Evolutionary conservation across 2,888 invertebrate genomes (phyloP), one percentile per base, ranked within the genome.

Genomic region (Clitarchus hookeri): DNA sequence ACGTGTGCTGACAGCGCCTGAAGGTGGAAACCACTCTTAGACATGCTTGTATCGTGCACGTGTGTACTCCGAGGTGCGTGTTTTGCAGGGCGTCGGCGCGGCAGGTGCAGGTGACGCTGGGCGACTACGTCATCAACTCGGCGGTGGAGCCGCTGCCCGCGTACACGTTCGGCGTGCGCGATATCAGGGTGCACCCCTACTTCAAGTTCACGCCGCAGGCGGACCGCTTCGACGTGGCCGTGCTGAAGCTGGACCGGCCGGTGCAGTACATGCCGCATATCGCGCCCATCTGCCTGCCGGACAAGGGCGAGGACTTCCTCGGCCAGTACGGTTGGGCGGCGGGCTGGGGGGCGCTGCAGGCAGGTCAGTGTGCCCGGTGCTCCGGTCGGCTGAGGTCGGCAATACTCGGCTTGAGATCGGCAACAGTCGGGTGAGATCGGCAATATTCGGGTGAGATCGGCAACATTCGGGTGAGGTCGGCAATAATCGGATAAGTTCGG

Each of bases 151-250:
- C 97, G 0, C 92, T 98, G 86, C 97, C 97, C 0, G 97, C 98
- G 0, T 97, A 98, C 90, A 97, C 97, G 0, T 98, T 97, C 90
- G 97, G 98, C 53, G 98, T 98, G n/a, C 93, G 97, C 82, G 95
- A 96, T 89, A 98, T 98, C 88, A 95, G 97, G 91, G 96, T 98
- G 44, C 98, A 98, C 91, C 98, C 98, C 0, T 95, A 97, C 91
- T 97, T 97, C 92, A 96, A 96, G 92, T 98, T 98, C 91, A 98
- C 98, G 0, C 98, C 98, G 0, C 98, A 97, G 92, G 97, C 97
- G 0, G 96, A 96, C 90, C 93, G 98, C 87, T 98, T 97, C 90
- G 98, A 98, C 90, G 97, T 98, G 16, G 98, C 98, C 9, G 98
- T 98, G 0, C 92, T 98, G 88, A 95, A 96, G 84, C 92, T 98